Conservation (phyloP, 2,888 invertebrate genomes). For the Caenorhabditis panamensis region DNA sequence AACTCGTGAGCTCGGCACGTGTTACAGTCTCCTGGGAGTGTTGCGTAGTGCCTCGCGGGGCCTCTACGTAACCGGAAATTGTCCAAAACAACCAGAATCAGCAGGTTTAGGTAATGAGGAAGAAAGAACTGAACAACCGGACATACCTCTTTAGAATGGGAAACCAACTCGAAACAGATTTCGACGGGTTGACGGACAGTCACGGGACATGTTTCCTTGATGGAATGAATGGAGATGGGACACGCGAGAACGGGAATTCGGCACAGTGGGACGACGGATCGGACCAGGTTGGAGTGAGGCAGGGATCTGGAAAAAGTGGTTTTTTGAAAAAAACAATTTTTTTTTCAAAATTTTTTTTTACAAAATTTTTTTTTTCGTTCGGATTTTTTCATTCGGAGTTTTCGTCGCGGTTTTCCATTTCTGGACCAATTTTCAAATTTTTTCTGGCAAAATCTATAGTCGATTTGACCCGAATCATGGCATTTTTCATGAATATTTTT, state of each 20-base stretch:
- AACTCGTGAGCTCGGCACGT: background rate
- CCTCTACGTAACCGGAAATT: slow-evolving; percentile 4
- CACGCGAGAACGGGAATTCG: slow-evolving; percentile 63
- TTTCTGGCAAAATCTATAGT: too few relatives aligned
- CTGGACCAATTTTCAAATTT: too few relatives aligned
- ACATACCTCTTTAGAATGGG: slow-evolving; percentile 51
- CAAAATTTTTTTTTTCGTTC: too few relatives aligned
- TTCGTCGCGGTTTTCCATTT: too few relatives aligned
- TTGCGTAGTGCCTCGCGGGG: background rate
- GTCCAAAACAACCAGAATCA: too few relatives aligned
- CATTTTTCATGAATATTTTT: too few relatives aligned
- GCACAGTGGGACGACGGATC: slow-evolving; percentile 66
- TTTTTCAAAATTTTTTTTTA: too few relatives aligned
- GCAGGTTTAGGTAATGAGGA: too few relatives aligned
- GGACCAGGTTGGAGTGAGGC: slow-evolving; percentile 52
- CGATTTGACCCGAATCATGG: too few relatives aligned
- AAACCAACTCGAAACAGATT: slow-evolving; percentile 57
- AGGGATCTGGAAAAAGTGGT: slow-evolving; percentile 55
- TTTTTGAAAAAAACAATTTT: too few relatives aligned
- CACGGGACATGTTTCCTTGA: slow-evolving; percentile 51
- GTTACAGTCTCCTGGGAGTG: background rate
- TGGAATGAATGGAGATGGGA: slow-evolving; percentile 59
- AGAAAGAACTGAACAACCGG: background rate
- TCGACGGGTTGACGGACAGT: slow-evolving; percentile 64
- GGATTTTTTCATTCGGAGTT: too few relatives aligned